Evolutionary conservation across 2,797 vertebrate genomes (phyloP), one percentile per base, ranked within the genome.

Genomic region (Parambassis ranga): DNA sequence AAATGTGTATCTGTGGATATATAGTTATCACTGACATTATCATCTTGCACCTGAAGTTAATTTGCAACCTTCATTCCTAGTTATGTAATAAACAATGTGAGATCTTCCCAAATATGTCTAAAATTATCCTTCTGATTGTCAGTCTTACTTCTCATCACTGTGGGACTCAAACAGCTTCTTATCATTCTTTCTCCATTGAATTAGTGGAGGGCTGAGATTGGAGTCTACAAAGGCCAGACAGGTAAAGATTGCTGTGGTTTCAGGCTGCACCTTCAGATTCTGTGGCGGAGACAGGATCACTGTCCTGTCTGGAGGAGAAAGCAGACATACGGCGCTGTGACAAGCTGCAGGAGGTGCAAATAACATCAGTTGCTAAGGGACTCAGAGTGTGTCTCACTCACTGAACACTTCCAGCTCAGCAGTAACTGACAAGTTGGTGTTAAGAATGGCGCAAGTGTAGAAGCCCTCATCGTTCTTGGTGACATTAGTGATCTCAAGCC

Each of bases 141-240:
- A 37, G 7, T 60, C 92, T 87, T 87, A 97, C 95, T 95, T 96
- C 87, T 94, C 90, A 41, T 89, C 87, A 44, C 89, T 90, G 24
- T 82, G 80, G 8, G 89, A 89, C 53, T 94, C 91, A 41, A 75
- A 71, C 32, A 96, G 83, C 66, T 90, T 90, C 57, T 77, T 70
- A 2, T 87, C 80, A 18, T 92, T 86, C 67, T 85, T 90, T 31
- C 83, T 90, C 96, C 96, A 97, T 71, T 92, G 86, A 72, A 94
- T 81, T 1, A 73, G 68, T 2, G 83, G 89, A 0, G 65, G 32
- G 22, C 35, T 55, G 2, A 95, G 88, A 39, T 84, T 93, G 42
- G 70, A 60, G 70, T 97, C 95, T 8, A 92, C 89, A 11, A 71
- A 8, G 37, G 91, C 91, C 19, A 85, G 71, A 48, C 96, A 97